Evolutionary conservation across 2,113 vertebrate genomes (phyloP).

Genomic region (Neomonachus schauinslandi): DNA sequence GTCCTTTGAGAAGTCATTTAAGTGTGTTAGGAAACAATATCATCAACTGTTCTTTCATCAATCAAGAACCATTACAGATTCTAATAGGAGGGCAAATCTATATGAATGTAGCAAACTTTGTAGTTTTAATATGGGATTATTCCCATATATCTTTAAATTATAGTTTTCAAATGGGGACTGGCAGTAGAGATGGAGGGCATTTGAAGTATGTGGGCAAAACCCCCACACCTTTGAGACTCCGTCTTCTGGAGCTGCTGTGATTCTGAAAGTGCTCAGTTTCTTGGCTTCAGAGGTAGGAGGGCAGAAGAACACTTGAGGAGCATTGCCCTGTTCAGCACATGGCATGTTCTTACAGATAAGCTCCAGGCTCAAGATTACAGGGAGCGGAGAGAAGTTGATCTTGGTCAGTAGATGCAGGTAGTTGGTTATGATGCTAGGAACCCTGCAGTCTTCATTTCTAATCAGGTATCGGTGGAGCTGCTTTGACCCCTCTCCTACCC

Average conservation of each 20-base stretch:
- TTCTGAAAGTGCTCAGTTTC: background rate
- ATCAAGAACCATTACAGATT: conserved; percentile 31
- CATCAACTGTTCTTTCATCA: conserved; percentile 44
- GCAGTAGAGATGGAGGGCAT: background rate
- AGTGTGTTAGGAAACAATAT: background rate
- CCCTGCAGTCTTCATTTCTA: background rate
- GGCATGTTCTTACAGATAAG: background rate
- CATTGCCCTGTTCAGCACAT: background rate
- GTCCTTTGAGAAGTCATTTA: conserved; percentile 58
- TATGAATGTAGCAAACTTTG: background rate
- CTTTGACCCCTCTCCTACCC: background rate
- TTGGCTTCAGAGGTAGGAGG: background rate
- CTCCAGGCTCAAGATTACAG: background rate
- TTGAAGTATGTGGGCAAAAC: background rate
- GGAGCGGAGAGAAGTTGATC: background rate
- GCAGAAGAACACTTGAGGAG: background rate
- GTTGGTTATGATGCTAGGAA: background rate
- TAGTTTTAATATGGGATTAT: background rate
- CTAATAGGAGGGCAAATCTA: background rate
- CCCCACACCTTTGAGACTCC: background rate
- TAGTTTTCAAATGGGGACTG: conserved; percentile 13
- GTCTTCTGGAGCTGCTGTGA: background rate
- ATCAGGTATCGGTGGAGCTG: background rate
- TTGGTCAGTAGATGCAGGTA: background rate
- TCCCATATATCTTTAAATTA: background rate